Base-by-base conservation (phyloP, 2,888 invertebrate genomes). In the Platycnemis pennipes region DNA sequence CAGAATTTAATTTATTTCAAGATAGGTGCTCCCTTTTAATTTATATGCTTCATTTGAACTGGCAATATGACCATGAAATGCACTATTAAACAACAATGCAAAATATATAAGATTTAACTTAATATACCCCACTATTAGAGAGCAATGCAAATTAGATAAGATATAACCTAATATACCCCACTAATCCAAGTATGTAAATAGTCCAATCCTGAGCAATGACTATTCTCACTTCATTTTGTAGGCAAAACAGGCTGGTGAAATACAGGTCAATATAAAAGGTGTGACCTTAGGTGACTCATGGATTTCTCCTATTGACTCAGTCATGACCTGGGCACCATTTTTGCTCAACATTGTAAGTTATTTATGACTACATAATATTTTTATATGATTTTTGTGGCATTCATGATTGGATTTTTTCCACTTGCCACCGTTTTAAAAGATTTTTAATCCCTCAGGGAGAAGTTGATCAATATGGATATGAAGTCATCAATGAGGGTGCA, bases 231-330 rank as follows among this genome's bases (percentile, higher is more conserved):
- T 86, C 4, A 31, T 7, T 16, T 44, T 96, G 11, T 95, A 98
- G 97, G 98, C 98, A n/a, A 97, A 98, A 95, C 96, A 97, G 95
- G 96, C 96, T 0, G 97, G 97, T 0, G 97, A 97, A 63, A 97
- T 98, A 46, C 96, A 97, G 88, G 98, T 98, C 77, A 98, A 98
- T 95, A 97, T 99, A 94, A 97, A 97, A 95, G 99, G 99, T 0
- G 97, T 99, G 44, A 98, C 98, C 0, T 97, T 99, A 96, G 99
- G 99, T 1, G 99, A 99, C 96, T 98, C 99, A 0, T 99, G 99
- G 99, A 98, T 99, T 95, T 98, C 98, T 1, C 99, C 99, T 0
- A 97, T 99, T 94, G 99, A 99, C 96, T 98, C 98, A 0, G 98
- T 98, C 0, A 96, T 98, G 56, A 98, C 98, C 0, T 99, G 99